Conservation (phyloP, 2,888 invertebrate genomes). For the Andrena chrysosceles region DNA sequence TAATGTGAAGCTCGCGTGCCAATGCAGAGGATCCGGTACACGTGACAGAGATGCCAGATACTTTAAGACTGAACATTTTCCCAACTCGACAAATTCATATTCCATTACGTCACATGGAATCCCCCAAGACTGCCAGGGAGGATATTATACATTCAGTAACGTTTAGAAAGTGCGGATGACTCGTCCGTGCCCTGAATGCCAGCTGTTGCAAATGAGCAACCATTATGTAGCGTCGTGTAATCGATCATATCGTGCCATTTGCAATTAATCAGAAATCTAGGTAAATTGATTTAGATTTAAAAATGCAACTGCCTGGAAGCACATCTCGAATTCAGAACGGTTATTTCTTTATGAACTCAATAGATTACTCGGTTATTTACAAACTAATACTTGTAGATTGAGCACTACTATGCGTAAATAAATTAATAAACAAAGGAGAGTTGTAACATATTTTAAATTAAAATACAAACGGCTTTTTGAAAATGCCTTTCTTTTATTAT, state of each 20-base stretch:
- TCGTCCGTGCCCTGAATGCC: constrained; percentile 35
- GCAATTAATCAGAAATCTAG: neutral
- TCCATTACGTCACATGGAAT: constrained; percentile 42
- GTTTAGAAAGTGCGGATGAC: constrained; percentile 50
- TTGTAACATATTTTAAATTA: too few relatives aligned
- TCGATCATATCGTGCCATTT: constrained; percentile 24
- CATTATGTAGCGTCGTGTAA: neutral
- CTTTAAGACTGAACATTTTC: constrained; percentile 22
- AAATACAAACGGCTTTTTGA: too few relatives aligned
- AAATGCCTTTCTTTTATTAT: too few relatives aligned
- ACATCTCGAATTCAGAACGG: too few relatives aligned
- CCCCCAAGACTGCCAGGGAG: constrained; percentile 9
- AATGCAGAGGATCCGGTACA: constrained; percentile 18
- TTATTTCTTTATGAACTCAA: too few relatives aligned
- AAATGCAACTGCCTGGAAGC: too few relatives aligned
- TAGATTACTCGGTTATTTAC: too few relatives aligned
- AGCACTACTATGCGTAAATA: too few relatives aligned
- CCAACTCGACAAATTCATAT: constrained; percentile 12
- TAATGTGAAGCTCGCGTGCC: constrained; percentile 7
- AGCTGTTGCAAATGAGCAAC: constrained; percentile 10
- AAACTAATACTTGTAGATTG: too few relatives aligned
- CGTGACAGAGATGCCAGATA: neutral
- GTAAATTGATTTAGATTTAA: neutral
- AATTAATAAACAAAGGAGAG: too few relatives aligned
- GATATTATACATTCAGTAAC: constrained; percentile 40